Evolutionary conservation across 2,113 vertebrate genomes (phyloP), one percentile per base, ranked within the genome.

Genomic region (Indicator maculatus): DNA sequence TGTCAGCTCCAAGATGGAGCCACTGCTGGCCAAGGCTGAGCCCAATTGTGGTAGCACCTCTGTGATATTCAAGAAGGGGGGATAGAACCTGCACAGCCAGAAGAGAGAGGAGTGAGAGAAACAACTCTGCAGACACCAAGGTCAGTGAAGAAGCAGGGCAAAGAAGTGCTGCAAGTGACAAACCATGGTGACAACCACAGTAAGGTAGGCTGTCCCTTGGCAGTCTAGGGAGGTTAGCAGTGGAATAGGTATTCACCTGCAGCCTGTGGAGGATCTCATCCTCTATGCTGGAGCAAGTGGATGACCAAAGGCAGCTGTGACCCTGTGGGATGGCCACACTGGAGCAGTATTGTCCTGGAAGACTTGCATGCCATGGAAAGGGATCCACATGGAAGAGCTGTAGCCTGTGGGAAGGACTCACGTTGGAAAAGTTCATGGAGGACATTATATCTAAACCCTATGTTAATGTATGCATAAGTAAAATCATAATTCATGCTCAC

Each of bases 181-280:
- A 16, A 67, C 16, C 24, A 59, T 31, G 59, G 16, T 26, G 31
- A 28, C 55, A 33, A 4, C 6, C 16, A 2, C 5, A 33, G 13
- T 30, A 18, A 58, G 31, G 6, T 5, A 44, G 41, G 4, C 3
- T 38, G 16, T 6, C 9, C 27, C 8, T 31, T 3, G 21, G 59
- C 9, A 63, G 27, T 5, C 36, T 0, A 0, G 16, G 33, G 14
- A 36, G 8, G 0, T 18, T 16, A 33, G n/a, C 0, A 2, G 7
- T 14, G 50, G 50, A 52, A 52, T 10, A 50, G 20, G 21, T 52
- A 52, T 24, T 24, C 50, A 52, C 50, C 50, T 52, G 11, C 50
- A 52, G 50, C 50, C 50, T 52, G 50, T 24, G 50, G 50, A 52
- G 50, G 23, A 52, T 52, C 47, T 50, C 47, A 50, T 50, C 20